A percentile compares a stretch with the other conserved stretches of the same genome.
phyloP scores from a whole-genome alignment of 2,113 vertebrate species.

The Planiliza haematocheilus region DNA sequence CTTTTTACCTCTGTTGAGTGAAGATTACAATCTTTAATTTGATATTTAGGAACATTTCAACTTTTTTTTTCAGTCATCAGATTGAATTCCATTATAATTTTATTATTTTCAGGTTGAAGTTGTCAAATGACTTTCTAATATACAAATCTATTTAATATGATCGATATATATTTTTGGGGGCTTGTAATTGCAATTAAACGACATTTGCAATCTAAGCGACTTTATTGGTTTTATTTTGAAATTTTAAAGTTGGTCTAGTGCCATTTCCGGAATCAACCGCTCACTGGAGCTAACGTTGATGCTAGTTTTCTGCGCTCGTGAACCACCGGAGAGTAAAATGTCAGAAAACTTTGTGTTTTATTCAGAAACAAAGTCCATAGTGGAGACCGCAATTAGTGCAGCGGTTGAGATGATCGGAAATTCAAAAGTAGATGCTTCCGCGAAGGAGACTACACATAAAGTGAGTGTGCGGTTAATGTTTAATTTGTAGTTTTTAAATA shows the following conservation, averaged over 20 bases:
- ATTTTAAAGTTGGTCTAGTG: neutral
- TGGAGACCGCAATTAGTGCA: constrained; percentile 47
- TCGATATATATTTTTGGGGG: constrained; percentile 6
- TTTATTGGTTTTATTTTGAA: constrained; percentile 66
- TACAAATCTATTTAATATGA: neutral
- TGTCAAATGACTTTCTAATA: constrained; percentile 1
- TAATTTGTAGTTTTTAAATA: neutral
- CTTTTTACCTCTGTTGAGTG: neutral
- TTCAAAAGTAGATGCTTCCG: neutral
- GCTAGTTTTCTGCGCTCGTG: neutral
- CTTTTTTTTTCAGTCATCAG: neutral
- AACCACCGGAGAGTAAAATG: constrained; percentile 30
- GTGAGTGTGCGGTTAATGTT: constrained; percentile 21
- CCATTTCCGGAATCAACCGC: constrained; percentile 29
- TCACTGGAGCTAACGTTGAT: neutral
- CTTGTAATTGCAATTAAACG: constrained; percentile 37
- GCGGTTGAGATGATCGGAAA: constrained; percentile 6
- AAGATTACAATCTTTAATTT: neutral
- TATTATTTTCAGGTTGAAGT: constrained; percentile 29
- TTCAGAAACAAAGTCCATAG: constrained; percentile 50
- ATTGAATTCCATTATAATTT: neutral
- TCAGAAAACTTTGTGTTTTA: constrained; percentile 51
- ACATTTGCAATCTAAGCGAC: neutral
- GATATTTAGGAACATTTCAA: too few species aligned
- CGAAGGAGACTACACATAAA: neutral